Conservation (phyloP, 2,797 vertebrate species). For the Miichthys miiuy region DNA sequence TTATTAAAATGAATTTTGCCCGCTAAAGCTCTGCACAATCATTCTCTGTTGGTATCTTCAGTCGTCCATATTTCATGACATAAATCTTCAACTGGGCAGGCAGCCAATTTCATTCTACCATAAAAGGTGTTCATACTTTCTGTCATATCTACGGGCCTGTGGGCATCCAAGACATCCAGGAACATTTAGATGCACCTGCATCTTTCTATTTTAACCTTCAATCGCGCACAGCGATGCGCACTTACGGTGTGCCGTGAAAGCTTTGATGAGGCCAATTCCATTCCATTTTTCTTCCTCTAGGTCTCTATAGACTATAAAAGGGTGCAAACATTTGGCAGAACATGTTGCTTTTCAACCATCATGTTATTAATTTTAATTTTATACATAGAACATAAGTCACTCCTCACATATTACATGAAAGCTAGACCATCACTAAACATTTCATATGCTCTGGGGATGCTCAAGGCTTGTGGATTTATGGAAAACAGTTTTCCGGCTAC, state of each 20-base stretch:
- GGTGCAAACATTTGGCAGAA: not conserved
- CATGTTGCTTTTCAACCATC: not conserved
- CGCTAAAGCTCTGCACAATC: not conserved
- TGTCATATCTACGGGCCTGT: not conserved
- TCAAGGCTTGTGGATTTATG: not conserved
- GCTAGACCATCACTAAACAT: not conserved
- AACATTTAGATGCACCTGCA: not conserved
- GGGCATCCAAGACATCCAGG: not conserved
- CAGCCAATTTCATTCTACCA: not conserved
- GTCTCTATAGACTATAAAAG: too few species aligned
- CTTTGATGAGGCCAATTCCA: too few species aligned
- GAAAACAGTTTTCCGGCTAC: not conserved
- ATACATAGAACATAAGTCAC: not conserved
- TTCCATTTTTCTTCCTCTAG: too few species aligned
- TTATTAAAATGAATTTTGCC: not conserved
- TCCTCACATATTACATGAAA: not conserved
- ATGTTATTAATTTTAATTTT: conserved; percentile 1
- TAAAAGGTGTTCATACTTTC: not conserved
- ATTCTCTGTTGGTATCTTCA: not conserved
- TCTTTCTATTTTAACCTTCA: not conserved
- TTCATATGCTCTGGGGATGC: too few species aligned
- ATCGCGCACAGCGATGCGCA: not conserved
- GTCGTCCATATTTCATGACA: not conserved
- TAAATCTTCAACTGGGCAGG: not conserved
- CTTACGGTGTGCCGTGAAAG: too few species aligned